Base-by-base conservation (phyloP, 2,888 invertebrate species). In the Theretra japonica region DNA sequence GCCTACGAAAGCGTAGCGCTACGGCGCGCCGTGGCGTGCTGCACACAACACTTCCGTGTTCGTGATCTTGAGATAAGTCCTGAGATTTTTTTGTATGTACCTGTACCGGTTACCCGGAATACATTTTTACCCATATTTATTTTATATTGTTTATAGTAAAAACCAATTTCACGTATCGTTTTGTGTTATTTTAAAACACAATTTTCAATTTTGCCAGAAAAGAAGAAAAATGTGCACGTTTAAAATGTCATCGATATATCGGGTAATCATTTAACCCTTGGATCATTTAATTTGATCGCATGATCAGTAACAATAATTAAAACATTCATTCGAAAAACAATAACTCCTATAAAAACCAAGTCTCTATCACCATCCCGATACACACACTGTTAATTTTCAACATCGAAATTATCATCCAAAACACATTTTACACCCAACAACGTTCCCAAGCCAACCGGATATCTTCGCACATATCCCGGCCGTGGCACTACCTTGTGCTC, bases 1-100 rank as follows among this genome's bases (percentile, higher is more conserved):
- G 92, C 92, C 93, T 93, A 93, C 92, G 91, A 86, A 82, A 81
- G 80, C 90, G 89, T 89, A 90, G 90, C 87, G 88, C 90, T 91
- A 91, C 90, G 90, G 85, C 87, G 86, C 82, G 83, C 84, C 85
- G 83, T 87, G 86, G 87, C 82, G 79, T 79, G 79, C 78, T 69
- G 77, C 87, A 79, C 78, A 72, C 78, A 77, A 65, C 84, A 86
- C 91, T 92, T 92, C 92, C 92, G 90, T 76, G 87, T 86, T 82
- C 74, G 48, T 60, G 59, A 75, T 89, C 90, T 59, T 1, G 75
- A 73, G 92, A 91, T 88, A 77, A 75, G 19, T 87, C 87, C 73
- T 57, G 70, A 72, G 86, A 83, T 85, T 73, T 4, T 69, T 53
- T 53, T 11, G 19, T 50, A 30, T 28, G 68, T 69, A 56, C 30